Evolutionary conservation across 2,797 vertebrate genomes (phyloP).

Genomic region (Pogonophryne albipinna): DNA sequence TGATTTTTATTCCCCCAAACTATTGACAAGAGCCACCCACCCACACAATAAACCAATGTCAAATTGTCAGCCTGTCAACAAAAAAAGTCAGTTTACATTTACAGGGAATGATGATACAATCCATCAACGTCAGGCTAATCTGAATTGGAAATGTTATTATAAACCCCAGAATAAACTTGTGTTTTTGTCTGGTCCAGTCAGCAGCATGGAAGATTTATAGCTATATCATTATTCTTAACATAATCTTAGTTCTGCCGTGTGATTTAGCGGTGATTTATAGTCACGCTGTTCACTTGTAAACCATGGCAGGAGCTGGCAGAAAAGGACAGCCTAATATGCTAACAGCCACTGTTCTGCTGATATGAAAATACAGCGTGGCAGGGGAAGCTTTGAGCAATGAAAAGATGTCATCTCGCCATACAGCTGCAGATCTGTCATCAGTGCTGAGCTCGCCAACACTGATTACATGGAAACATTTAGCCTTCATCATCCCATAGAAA

Average conservation of each 20-base stretch:
- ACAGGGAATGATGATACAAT: slow-evolving; percentile 75
- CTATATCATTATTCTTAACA: slow-evolving; percentile 80
- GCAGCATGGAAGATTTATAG: slow-evolving; percentile 80
- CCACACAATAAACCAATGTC: slow-evolving; percentile 67
- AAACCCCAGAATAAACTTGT: slow-evolving; percentile 66
- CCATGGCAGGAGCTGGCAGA: slow-evolving; percentile 58
- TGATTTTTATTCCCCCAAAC: slow-evolving; percentile 48
- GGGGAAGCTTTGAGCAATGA: slow-evolving; percentile 40
- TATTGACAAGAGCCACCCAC: slow-evolving; percentile 55
- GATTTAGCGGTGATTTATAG: slow-evolving; percentile 82
- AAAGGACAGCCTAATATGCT: slow-evolving; percentile 72
- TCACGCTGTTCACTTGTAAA: slow-evolving; percentile 78
- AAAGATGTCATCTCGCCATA: slow-evolving; percentile 35
- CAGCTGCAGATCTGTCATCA: slow-evolving; percentile 59
- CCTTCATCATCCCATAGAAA: slow-evolving; percentile 29
- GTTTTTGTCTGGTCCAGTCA: slow-evolving; percentile 76
- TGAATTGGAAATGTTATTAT: slow-evolving; percentile 80
- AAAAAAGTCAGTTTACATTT: slow-evolving; percentile 78
- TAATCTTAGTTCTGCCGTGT: slow-evolving; percentile 79
- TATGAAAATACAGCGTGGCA: slow-evolving; percentile 57
- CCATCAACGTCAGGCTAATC: slow-evolving; percentile 82
- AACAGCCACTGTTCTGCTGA: slow-evolving; percentile 58
- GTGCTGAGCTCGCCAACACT: slow-evolving; percentile 9
- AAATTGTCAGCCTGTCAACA: slow-evolving; percentile 72
- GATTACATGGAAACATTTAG: slow-evolving; percentile 62